Evolutionary conservation across 2,888 invertebrate species (phyloP).

Genomic region (Mimumesa dahlbomi): DNA sequence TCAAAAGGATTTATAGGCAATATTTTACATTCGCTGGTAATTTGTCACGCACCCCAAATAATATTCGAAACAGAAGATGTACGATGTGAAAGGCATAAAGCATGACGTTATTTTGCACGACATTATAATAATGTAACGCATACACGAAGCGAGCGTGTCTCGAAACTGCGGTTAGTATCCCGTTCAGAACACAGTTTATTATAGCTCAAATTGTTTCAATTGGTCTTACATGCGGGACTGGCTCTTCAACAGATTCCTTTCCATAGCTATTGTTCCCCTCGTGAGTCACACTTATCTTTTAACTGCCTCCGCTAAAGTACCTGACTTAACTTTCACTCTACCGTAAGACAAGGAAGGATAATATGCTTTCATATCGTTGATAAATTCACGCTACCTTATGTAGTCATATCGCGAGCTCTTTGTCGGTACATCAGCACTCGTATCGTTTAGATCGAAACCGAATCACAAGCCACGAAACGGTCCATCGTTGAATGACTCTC

Average conservation of each 20-base stretch:
- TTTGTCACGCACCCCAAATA: no score
- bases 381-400: conserved; percentile 16
- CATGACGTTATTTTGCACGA: no score
- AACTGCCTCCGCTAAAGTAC: conserved; percentile 44
- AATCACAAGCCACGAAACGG: conserved; percentile 11
- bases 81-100: no score
- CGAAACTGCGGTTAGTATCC: conserved; percentile 22
- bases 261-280: conserved; percentile 56
- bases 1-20: no score
- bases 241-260: conserved; percentile 58
- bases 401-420: conserved; percentile 4
- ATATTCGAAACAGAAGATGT: no score
- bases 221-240: conserved; percentile 59
- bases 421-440: conserved; percentile 1
- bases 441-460: conserved; percentile 27
- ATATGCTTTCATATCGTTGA: conserved; percentile 32
- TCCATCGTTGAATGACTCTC: background rate
- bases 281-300: conserved; percentile 58
- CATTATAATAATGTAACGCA: conserved; percentile 45
- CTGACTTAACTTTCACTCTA: conserved; percentile 59
- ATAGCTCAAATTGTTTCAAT: conserved; percentile 60
- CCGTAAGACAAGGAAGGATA: conserved; percentile 31
- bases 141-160: conserved; percentile 44
- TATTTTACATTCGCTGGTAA: no score
- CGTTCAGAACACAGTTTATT: conserved; percentile 49